These are phyloP conservation scores for Notodonta ziczac DNA, from an alignment of 2,888 invertebrate genomes.

Conservation along the genomic window DNA sequence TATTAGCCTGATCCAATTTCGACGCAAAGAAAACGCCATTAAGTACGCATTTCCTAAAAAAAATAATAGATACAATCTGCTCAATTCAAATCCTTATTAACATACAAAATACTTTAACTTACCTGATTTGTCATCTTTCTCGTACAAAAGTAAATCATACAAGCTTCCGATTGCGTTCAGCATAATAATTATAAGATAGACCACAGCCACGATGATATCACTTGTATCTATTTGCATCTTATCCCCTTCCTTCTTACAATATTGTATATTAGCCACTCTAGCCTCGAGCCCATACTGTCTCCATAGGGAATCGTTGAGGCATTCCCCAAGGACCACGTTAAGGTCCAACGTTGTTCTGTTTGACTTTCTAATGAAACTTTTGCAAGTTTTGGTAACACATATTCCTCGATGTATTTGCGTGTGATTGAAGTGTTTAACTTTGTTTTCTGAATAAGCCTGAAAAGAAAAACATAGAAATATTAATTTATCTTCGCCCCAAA, in stretches of 20 bases:
- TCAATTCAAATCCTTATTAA: background rate
- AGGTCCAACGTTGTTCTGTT: constrained; percentile 41
- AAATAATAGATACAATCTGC: too few relatives aligned
- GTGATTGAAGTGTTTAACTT: constrained; percentile 70
- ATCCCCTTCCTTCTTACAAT: constrained; percentile 60
- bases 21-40: constrained; percentile 65
- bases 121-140: constrained; percentile 53
- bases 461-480: constrained; percentile 23
- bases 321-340: constrained; percentile 58
- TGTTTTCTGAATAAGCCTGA: constrained; percentile 68
- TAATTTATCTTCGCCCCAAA: too few relatives aligned
- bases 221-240: constrained; percentile 45
- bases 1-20: constrained; percentile 65
- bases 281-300: constrained; percentile 58
- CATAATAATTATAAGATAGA: constrained; percentile 58
- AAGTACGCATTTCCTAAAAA: constrained; percentile 70
- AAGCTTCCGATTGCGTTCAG: constrained; percentile 64
- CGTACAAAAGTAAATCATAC: constrained; percentile 51
- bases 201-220: constrained; percentile 58
- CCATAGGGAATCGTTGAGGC: constrained; percentile 66
- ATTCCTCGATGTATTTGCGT: constrained; percentile 71
- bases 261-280: constrained; percentile 50
- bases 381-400: constrained; percentile 64
- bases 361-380: constrained; percentile 32
- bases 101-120: constrained; percentile 6